Conservation (phyloP, 2,888 invertebrate species). For the Steromphala cineraria region DNA sequence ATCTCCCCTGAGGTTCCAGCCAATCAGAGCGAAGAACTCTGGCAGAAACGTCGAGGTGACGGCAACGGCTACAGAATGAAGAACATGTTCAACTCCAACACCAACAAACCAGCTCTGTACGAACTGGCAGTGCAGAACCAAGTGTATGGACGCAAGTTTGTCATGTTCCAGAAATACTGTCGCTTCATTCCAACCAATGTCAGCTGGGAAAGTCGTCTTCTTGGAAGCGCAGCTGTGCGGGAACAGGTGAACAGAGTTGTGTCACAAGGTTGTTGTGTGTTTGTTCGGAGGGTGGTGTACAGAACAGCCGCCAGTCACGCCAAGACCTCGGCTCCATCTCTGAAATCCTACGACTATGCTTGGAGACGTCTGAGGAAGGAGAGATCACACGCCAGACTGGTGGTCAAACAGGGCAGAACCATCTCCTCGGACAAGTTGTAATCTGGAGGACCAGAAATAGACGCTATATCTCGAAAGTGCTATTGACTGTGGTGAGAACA, state of each 20-base stretch:
- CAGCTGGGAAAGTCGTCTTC: constrained; percentile 45
- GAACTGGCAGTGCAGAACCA: constrained; percentile 46
- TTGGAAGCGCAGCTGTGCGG: constrained; percentile 35
- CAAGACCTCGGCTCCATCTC: constrained; percentile 10
- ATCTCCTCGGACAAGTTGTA: neutral
- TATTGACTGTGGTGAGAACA: too few species aligned
- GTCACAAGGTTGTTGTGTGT: constrained; percentile 38
- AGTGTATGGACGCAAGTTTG: constrained; percentile 37
- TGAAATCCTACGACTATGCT: constrained; percentile 47
- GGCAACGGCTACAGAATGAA: constrained; percentile 38
- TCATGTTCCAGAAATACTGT: constrained; percentile 43
- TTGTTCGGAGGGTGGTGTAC: constrained; percentile 33
- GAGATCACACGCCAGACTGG: constrained; percentile 17
- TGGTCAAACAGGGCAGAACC: neutral
- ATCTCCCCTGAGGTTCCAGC: constrained; percentile 28
- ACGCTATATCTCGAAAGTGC: too few species aligned
- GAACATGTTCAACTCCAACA: constrained; percentile 42
- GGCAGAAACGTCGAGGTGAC: constrained; percentile 32
- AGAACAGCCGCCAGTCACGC: neutral
- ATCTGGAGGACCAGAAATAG: neutral
- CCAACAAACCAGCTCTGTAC: constrained; percentile 46
- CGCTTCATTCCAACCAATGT: constrained; percentile 31
- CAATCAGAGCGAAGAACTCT: neutral
- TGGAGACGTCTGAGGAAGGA: constrained; percentile 35
- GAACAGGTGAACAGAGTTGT: constrained; percentile 45